phyloP scores from a whole-genome alignment of 2,888 invertebrate genomes.

The Hedychridium roseum region DNA sequence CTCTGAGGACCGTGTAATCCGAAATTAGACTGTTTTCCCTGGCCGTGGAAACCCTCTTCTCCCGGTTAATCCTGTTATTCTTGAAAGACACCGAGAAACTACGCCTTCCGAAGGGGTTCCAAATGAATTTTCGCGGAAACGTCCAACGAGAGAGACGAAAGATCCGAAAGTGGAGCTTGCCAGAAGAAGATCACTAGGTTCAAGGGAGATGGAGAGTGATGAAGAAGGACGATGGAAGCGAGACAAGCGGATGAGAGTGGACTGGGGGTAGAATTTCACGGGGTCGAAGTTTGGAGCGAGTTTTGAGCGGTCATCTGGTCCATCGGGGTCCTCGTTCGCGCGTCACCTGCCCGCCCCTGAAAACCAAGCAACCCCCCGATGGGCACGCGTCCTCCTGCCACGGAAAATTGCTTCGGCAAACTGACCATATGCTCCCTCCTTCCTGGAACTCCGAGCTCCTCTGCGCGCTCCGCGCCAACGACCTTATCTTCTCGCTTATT shows the following conservation, averaged over 20 bases:
- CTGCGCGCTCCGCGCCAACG: too few relatives aligned
- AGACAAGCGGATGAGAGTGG: conserved; percentile 8
- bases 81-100: too few relatives aligned
- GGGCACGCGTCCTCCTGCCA: conserved; percentile 42
- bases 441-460: conserved; percentile 33
- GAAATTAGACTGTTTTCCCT: too few relatives aligned
- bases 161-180: conserved; percentile 6
- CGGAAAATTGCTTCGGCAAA: conserved; percentile 32
- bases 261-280: conserved; percentile 11
- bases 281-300: conserved; percentile 21
- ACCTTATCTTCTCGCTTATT: too few relatives aligned
- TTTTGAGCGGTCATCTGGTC: conserved; percentile 48
- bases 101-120: conserved; percentile 23
- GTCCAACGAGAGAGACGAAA: conserved; percentile 15
- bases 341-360: conserved; percentile 50
- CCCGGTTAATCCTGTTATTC: too few relatives aligned
- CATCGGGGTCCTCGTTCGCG: conserved; percentile 23
- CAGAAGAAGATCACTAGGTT: background rate
- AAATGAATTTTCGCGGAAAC: conserved; percentile 4
- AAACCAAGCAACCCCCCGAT: conserved; percentile 43
- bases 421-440: conserved; percentile 43
- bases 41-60: too few relatives aligned
- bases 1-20: too few relatives aligned
- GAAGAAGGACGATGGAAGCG: conserved; percentile 1
- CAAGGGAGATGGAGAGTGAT: background rate